Conservation (phyloP, 2,113 vertebrate genomes). For the Scopus umbretta region DNA sequence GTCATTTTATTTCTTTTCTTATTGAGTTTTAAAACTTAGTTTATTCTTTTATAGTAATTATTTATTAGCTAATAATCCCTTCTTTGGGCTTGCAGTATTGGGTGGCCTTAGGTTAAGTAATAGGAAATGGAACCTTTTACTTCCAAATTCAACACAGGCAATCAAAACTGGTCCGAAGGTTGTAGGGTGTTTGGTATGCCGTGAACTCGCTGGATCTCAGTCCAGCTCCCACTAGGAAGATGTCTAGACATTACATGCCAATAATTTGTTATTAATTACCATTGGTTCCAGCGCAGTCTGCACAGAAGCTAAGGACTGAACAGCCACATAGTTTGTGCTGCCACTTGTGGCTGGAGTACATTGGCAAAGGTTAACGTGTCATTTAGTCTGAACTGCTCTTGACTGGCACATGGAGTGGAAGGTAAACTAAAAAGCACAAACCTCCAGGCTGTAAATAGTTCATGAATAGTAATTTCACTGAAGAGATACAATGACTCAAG, state of each 20-base stretch:
- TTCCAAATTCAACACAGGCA: not conserved
- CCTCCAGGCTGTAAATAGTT: not conserved
- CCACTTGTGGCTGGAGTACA: not conserved
- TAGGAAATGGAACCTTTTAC: not conserved
- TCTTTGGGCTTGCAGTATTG: not conserved
- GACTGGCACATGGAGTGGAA: not conserved
- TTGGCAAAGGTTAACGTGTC: not conserved
- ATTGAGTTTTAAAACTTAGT: not conserved
- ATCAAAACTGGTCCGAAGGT: not conserved
- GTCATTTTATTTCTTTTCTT: slow-evolving; percentile 6
- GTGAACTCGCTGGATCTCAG: not conserved
- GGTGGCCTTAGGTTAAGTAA: slow-evolving; percentile 5
- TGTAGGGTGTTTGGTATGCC: not conserved
- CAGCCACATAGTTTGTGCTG: not conserved
- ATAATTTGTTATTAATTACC: slow-evolving; percentile 8
- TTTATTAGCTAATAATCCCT: slow-evolving; percentile 44
- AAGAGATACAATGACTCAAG: not conserved
- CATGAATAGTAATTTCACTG: not conserved
- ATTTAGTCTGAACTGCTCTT: not conserved
- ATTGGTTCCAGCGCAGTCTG: not conserved
- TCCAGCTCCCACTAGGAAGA: not conserved
- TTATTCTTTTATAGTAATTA: slow-evolving; percentile 15
- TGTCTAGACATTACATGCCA: slow-evolving; percentile 23
- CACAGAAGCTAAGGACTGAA: not conserved
- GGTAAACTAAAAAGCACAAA: not conserved